Conservation (phyloP, 2,797 vertebrate species). For the Alectoris magna region DNA sequence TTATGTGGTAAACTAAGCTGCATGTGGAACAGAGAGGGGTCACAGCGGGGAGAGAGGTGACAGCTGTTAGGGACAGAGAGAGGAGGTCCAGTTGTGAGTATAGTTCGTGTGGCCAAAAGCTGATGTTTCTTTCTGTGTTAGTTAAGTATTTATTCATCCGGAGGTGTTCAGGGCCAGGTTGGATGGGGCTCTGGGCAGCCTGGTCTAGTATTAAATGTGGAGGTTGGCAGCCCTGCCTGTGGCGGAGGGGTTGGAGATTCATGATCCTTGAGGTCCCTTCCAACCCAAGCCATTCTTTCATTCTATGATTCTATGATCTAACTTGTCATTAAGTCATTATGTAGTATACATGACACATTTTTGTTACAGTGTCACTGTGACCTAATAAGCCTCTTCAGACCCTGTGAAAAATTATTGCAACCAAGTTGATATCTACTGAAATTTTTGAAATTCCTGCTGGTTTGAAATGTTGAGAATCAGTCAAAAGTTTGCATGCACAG, state of each 20-base stretch:
- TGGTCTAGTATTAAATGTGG: no score
- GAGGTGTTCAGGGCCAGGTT: no score
- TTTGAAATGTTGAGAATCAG: not conserved
- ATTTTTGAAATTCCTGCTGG: not conserved
- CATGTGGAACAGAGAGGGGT: not conserved
- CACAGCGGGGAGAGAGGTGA: not conserved
- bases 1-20: slow-evolving; percentile 26
- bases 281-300: no score
- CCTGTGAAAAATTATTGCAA: not conserved
- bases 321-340: not conserved
- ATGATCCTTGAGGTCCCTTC: no score
- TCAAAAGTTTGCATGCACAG: not conserved
- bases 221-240: no score
- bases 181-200: no score
- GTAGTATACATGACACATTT: not conserved
- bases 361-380: not conserved
- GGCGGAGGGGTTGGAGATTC: no score
- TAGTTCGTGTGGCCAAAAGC: not conserved
- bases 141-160: not conserved
- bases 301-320: not conserved
- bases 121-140: not conserved
- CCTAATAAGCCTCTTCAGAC: not conserved
- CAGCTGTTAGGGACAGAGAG: not conserved
- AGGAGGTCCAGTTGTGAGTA: not conserved
- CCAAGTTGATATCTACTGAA: not conserved